phyloP scores from a whole-genome alignment of 2,113 vertebrate species.

The Centrocercus urophasianus region DNA sequence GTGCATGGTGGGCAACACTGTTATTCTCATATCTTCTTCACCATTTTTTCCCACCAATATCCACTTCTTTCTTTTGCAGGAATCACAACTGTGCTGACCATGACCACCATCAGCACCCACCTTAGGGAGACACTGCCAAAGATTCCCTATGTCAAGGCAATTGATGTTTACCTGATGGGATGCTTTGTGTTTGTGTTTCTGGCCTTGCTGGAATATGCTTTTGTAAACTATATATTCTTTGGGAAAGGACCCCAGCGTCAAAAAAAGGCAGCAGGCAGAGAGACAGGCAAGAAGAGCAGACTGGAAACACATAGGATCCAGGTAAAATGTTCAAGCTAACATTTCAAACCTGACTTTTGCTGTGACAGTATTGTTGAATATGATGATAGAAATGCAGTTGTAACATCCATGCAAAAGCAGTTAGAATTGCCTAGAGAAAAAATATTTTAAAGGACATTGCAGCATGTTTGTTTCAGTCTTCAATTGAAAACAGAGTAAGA shows the following conservation, averaged over 20 bases:
- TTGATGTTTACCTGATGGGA: slow-evolving; percentile 95
- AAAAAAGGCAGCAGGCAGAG: slow-evolving; percentile 88
- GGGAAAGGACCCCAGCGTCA: slow-evolving; percentile 90
- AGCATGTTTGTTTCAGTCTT: background rate
- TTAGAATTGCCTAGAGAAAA: background rate
- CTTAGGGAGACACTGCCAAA: slow-evolving; percentile 94
- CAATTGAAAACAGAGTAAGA: background rate
- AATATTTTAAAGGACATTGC: background rate
- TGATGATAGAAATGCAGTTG: background rate
- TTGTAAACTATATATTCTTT: slow-evolving; percentile 97
- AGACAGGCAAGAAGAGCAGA: slow-evolving; percentile 78
- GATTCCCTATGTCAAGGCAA: slow-evolving; percentile 95
- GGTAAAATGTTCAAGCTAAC: slow-evolving; percentile 62
- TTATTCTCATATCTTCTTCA: background rate
- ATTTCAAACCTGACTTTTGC: background rate
- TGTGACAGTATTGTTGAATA: background rate
- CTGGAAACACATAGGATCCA: slow-evolving; percentile 82
- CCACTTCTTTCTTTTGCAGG: slow-evolving; percentile 73
- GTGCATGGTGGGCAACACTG: background rate
- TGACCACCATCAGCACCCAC: slow-evolving; percentile 96
- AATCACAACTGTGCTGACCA: slow-evolving; percentile 94
- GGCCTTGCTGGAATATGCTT: slow-evolving; percentile 93
- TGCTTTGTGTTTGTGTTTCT: slow-evolving; percentile 96
- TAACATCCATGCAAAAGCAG: background rate
- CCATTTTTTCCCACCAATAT: background rate